These are phyloP conservation scores for Holotrichia oblita DNA, from an alignment of 1,140 invertebrate genomes.

Conservation along the genomic window DNA sequence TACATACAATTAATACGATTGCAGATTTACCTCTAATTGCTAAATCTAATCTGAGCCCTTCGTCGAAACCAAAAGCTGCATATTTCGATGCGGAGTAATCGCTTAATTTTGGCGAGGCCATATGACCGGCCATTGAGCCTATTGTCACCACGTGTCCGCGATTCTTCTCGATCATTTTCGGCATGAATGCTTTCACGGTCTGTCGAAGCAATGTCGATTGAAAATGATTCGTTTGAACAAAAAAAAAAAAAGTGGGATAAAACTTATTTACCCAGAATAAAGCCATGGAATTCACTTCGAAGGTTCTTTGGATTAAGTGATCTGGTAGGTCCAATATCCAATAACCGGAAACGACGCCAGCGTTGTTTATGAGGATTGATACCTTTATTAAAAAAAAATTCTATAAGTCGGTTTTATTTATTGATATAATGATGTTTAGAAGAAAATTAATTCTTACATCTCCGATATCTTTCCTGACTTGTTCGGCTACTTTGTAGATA, in stretches of 20 bases:
- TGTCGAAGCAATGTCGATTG: constrained; percentile 55
- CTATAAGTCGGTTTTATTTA: too few species aligned
- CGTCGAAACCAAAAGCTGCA: constrained; percentile 92
- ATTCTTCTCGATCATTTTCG: constrained; percentile 87
- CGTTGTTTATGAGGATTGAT: constrained; percentile 79
- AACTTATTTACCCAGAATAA: constrained; percentile 80
- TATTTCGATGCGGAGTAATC: constrained; percentile 97
- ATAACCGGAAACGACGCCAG: constrained; percentile 89
- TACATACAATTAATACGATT: background rate
- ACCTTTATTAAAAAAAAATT: too few species aligned
- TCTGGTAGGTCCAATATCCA: constrained; percentile 87
- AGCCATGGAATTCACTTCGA: constrained; percentile 79
- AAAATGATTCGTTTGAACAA: background rate
- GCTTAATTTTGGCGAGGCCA: constrained; percentile 83
- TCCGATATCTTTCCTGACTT: constrained; percentile 83
- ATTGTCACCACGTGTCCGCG: constrained; percentile 95
- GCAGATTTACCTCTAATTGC: constrained; percentile 61
- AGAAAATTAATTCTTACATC: constrained; percentile 65
- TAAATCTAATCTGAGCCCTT: constrained; percentile 83
- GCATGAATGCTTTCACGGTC: constrained; percentile 80
- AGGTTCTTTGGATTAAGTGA: constrained; percentile 77
- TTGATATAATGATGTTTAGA: too few species aligned
- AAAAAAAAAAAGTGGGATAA: too few species aligned
- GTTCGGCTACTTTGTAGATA: constrained; percentile 81
- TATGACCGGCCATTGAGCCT: constrained; percentile 89